Evolutionary conservation across 2,797 vertebrate genomes (phyloP), one percentile per base, ranked within the genome.

Genomic region (Malurus splendens): DNA sequence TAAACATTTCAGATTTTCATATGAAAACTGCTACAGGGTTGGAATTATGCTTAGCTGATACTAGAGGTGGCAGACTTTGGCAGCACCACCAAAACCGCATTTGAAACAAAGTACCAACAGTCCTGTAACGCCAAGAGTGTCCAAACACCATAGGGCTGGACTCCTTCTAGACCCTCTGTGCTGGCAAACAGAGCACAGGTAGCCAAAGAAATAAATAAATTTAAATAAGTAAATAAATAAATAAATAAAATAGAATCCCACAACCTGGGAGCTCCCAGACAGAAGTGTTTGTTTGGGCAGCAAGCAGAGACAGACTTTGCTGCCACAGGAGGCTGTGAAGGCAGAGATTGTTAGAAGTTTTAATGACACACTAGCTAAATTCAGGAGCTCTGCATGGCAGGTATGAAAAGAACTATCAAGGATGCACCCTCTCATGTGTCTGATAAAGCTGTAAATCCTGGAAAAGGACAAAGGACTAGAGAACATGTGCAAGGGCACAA

Each of bases 151-250:
- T 0, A 13, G 16, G 65, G 39, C 7, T 52, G 32, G 44, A n/a
- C 12, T 24, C 8, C 14, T 47, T 4, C 20, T 42, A 1, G 3
- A 57, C 5, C 1, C 3, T 6, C 8, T 18, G 0, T 6, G 12
- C 7, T 84, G 52, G 55, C 6, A 39, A 66, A 74, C 3, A 70
- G 18, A 61, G 41, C 39, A 28, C 3, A 4, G 8, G 24, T 24
- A 30, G 30, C 4, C 13, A 13, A 41, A 14, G 24, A 12, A 17
- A 10, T 11, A 20, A 44, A 9, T 9, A 48, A 17, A n/a, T 32
- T 32, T 32, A 32, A 32, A 32, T 33, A 33, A 33, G 9, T 33
- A 33, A 33, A 9, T 33, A 33, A 33, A 33, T 33, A 12, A 17
- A 10, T 11, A 20, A 44, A 9, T 9, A 50, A 17, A n/a, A 12